Percentiles rank a stretch among this genome's conserved stretches.
These are phyloP conservation scores for Poeciliopsis paucimaculata DNA, from an alignment of 2,797 vertebrate genomes.

Conservation along the genomic window DNA sequence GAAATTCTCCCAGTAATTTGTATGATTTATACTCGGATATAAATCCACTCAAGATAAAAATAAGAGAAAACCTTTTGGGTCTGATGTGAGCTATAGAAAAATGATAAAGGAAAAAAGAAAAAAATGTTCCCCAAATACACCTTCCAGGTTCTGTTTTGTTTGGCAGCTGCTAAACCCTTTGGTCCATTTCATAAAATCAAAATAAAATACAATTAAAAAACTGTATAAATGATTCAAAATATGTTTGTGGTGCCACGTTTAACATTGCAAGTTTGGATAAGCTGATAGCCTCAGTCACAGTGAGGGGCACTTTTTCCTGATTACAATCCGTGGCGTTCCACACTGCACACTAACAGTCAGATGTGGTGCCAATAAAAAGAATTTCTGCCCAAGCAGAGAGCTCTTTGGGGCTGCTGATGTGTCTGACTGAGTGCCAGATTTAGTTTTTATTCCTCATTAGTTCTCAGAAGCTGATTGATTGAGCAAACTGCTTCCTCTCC, in stretches of 20 bases:
- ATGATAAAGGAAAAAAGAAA: too few relatives aligned
- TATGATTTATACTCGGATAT: neutral
- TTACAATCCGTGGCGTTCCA: constrained; percentile 45
- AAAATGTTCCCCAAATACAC: too few relatives aligned
- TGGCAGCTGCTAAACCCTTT: neutral
- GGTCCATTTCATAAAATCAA: neutral
- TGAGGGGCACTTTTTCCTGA: constrained; percentile 47
- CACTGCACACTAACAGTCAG: constrained; percentile 61
- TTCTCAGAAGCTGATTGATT: constrained; percentile 81
- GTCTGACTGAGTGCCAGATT: constrained; percentile 78
- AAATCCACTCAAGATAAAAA: neutral
- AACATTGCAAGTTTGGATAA: constrained; percentile 54
- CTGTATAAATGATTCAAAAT: neutral
- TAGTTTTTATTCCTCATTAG: constrained; percentile 85
- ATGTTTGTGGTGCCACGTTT: neutral
- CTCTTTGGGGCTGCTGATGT: constrained; percentile 54
- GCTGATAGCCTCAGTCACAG: constrained; percentile 56
- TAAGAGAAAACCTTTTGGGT: neutral
- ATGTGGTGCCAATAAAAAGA: constrained; percentile 49
- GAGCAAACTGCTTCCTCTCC: constrained; percentile 76
- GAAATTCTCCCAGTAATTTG: neutral
- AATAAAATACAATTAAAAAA: neutral
- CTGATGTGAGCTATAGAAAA: neutral
- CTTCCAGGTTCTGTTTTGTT: neutral
- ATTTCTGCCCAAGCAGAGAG: constrained; percentile 46